A percentile compares a stretch with the other conserved stretches of the same genome.
Conservation (phyloP, 2,113 vertebrate species). For the Probosciger aterrimus region DNA sequence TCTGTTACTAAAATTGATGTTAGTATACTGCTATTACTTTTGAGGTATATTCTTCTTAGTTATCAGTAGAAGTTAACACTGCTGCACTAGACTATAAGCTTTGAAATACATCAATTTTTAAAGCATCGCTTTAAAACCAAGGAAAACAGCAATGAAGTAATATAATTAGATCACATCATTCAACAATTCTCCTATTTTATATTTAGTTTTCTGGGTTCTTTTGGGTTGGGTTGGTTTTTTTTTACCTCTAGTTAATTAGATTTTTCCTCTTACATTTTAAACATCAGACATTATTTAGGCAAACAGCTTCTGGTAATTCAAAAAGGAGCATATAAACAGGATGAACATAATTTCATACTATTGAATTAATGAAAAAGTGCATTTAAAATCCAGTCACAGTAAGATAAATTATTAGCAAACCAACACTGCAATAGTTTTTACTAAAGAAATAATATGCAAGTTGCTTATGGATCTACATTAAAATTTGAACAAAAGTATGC, state of each 20-base stretch:
- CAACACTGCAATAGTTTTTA: not conserved
- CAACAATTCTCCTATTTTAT: not conserved
- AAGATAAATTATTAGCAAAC: not conserved
- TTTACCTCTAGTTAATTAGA: not conserved
- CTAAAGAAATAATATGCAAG: not conserved
- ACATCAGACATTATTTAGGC: not conserved
- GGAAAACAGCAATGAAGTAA: not conserved
- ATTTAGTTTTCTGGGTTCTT: not conserved
- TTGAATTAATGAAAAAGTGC: not conserved
- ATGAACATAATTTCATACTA: not conserved
- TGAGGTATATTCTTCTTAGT: not conserved
- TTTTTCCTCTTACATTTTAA: not conserved
- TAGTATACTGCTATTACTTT: not conserved
- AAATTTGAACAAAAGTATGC: not conserved
- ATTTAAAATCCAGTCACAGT: not conserved
- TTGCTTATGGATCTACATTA: not conserved
- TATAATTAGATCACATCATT: not conserved
- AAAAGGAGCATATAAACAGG: not conserved
- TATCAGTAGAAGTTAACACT: not conserved
- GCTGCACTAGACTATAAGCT: not conserved
- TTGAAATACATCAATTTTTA: not conserved
- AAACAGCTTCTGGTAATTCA: not conserved
- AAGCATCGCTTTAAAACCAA: not conserved
- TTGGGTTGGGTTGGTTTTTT: not conserved
- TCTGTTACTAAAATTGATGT: not conserved